Evolutionary conservation across 92 coral and sea anemone genomes (phyloP).

Genomic region (Palythoa grandis): DNA sequence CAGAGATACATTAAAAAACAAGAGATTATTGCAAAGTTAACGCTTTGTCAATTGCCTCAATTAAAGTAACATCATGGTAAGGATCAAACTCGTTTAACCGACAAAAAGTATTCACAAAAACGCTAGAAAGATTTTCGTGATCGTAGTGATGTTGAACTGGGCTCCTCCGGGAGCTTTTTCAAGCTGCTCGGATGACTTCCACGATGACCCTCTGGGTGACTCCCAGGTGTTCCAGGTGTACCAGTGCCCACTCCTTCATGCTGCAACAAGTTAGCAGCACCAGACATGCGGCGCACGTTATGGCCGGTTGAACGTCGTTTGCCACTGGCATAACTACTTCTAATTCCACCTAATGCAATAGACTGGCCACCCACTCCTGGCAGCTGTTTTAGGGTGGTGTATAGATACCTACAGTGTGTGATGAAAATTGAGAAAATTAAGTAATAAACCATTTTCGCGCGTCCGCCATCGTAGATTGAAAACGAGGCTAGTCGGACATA

Average conservation of each 20-base stretch:
- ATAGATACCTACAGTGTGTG: constrained; percentile 3
- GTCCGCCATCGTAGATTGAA: too few relatives aligned
- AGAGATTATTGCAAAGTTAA: too few relatives aligned
- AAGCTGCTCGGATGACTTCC: constrained; percentile 18
- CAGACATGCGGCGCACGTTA: constrained; percentile 71
- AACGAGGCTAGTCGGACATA: too few relatives aligned
- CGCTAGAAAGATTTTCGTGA: constrained; percentile 40
- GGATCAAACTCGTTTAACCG: too few relatives aligned
- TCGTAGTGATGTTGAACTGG: constrained; percentile 36
- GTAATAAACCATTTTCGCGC: too few relatives aligned
- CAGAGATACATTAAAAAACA: too few relatives aligned
- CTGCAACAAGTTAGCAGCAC: constrained; percentile 64
- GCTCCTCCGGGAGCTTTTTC: constrained; percentile 28
- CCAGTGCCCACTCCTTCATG: constrained; percentile 10
- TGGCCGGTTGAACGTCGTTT: constrained; percentile 59
- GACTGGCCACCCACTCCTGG: constrained; percentile 9
- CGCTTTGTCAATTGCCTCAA: too few relatives aligned
- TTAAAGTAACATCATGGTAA: too few relatives aligned
- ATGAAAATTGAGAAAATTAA: background rate
- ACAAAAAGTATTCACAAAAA: background rate
- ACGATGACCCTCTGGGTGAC: constrained; percentile 11
- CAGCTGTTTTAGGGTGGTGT: constrained; percentile 29
- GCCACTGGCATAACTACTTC: constrained; percentile 9
- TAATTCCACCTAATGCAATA: constrained; percentile 3
- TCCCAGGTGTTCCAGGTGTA: background rate